Percentiles rank a stretch among this genome's conserved stretches.
Conservation (phyloP, 2,797 vertebrate species). For the Enteromius radiatus region DNA sequence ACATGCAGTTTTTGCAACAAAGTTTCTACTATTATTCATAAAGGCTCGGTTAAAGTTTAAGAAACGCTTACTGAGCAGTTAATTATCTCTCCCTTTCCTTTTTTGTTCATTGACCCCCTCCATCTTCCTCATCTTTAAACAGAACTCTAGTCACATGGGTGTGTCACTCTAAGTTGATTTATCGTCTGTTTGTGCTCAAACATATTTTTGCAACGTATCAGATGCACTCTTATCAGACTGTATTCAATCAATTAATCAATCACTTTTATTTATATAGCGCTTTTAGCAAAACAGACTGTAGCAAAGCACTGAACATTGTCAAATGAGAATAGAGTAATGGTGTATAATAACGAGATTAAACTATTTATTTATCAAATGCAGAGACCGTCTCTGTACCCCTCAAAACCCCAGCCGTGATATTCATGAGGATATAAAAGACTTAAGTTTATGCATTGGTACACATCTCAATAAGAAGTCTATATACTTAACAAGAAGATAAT, state of each 20-base stretch:
- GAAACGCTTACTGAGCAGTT: neutral
- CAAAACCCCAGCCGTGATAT: no score
- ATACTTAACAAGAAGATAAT: neutral
- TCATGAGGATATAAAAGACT: neutral
- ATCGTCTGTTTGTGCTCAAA: neutral
- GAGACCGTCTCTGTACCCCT: no score
- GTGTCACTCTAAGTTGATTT: neutral
- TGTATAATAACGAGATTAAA: no score
- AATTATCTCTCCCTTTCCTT: neutral
- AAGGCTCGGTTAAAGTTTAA: neutral
- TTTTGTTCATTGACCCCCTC: neutral
- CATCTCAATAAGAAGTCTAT: neutral
- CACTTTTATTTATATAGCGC: no score
- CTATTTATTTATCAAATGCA: no score
- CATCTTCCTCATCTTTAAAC: slow-evolving; percentile 23
- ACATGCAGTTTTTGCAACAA: slow-evolving; percentile 22
- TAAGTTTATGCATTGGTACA: neutral
- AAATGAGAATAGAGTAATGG: no score
- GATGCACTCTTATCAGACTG: neutral
- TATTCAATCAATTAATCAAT: no score
- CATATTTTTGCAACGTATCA: neutral
- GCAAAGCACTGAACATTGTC: no score
- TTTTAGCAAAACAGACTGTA: no score
- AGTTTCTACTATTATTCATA: slow-evolving; percentile 45
- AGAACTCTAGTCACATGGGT: no score